Conservation (phyloP, 2,888 invertebrate genomes). For the Meteorus cinctellus region DNA sequence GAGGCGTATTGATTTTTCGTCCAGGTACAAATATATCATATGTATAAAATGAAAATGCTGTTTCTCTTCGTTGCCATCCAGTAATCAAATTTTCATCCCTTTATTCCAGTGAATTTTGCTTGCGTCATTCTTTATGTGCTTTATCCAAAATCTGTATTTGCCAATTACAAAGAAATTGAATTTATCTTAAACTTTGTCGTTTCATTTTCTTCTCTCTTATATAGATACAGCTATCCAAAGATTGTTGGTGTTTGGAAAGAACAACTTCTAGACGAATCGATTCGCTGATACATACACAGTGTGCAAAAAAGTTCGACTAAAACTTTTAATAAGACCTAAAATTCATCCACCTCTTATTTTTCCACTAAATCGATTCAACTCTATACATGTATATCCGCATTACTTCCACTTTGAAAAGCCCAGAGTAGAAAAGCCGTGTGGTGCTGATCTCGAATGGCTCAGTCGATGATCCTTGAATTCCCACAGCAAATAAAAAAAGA, state of each 20-base stretch:
- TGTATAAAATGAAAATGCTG: no score
- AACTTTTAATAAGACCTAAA: conserved; percentile 37
- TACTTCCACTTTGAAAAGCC: conserved; percentile 19
- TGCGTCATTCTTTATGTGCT: no score
- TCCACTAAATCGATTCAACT: conserved; percentile 23
- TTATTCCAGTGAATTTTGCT: no score
- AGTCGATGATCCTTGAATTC: conserved; percentile 18
- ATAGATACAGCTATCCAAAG: not conserved
- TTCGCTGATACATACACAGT: not conserved
- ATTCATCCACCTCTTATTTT: not conserved
- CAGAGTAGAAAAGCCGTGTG: conserved; percentile 26
- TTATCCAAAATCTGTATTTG: no score
- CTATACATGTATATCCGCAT: conserved; percentile 15
- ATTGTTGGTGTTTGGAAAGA: conserved; percentile 3
- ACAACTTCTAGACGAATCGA: conserved; percentile 14
- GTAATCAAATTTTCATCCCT: no score
- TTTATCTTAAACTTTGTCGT: not conserved
- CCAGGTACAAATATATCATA: no score
- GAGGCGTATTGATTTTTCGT: not conserved
- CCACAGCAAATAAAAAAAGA: conserved; percentile 11
- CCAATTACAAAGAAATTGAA: not conserved
- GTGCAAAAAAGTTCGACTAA: not conserved
- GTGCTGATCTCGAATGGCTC: conserved; percentile 28
- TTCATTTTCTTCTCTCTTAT: not conserved
- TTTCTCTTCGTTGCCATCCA: no score